phyloP scores from a whole-genome alignment of 2,888 invertebrate species.

The Ophion slaviceki region DNA sequence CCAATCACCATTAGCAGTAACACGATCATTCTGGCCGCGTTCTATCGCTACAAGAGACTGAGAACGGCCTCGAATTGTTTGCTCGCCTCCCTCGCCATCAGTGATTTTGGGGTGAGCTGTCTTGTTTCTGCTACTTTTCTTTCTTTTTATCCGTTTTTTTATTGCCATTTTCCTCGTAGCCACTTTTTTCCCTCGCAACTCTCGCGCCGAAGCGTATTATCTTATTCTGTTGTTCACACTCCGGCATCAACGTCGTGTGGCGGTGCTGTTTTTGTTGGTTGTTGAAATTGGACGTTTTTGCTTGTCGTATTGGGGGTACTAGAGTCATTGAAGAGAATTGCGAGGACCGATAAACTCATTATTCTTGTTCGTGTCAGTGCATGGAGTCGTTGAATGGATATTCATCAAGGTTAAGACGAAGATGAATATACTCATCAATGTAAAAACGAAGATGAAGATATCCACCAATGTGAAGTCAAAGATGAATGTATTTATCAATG shows the following conservation, averaged over 20 bases:
- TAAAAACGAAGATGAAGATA: not conserved
- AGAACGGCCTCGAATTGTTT: conserved; percentile 87
- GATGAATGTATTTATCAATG: too few relatives aligned
- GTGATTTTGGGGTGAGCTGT: conserved; percentile 85
- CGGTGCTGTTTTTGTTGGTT: too few relatives aligned
- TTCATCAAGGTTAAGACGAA: not conserved
- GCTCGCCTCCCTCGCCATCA: conserved; percentile 86
- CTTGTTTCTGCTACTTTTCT: too few relatives aligned
- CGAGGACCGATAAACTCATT: too few relatives aligned
- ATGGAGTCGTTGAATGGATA: not conserved
- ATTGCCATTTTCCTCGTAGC: not conserved
- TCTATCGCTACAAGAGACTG: conserved; percentile 86
- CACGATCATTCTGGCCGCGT: conserved; percentile 86
- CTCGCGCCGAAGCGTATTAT: too few relatives aligned
- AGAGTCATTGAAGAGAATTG: too few relatives aligned
- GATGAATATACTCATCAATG: too few relatives aligned
- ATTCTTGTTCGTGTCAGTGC: too few relatives aligned
- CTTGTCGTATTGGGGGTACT: too few relatives aligned
- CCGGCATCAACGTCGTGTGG: too few relatives aligned
- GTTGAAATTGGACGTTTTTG: too few relatives aligned
- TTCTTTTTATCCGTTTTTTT: not conserved
- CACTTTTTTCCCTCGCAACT: not conserved
- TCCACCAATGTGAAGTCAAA: not conserved
- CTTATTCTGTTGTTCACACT: too few relatives aligned
- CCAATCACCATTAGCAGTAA: conserved; percentile 87